These are phyloP conservation scores for Heterocephalus glaber DNA, from an alignment of 2,113 vertebrate species.

Conservation along the genomic window DNA sequence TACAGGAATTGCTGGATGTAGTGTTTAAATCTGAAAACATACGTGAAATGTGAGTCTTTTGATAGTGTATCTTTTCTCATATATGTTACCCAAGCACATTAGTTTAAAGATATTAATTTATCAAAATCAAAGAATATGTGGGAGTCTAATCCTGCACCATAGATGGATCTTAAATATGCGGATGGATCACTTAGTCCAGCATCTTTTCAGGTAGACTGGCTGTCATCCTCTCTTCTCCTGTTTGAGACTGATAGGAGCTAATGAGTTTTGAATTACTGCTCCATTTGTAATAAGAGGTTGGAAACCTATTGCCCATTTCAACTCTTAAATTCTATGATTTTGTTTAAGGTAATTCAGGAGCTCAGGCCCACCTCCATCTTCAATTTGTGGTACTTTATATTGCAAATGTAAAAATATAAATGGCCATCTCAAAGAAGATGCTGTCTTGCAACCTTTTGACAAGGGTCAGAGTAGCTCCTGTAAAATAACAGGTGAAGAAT, in stretches of 20 bases:
- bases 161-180: neutral
- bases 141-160: neutral
- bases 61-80: neutral
- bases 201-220: neutral
- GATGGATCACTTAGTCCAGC: neutral
- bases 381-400: neutral
- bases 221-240: neutral
- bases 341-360: neutral
- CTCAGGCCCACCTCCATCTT: fast-evolving
- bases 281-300: neutral
- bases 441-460: neutral
- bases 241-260: neutral
- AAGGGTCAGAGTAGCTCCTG: neutral
- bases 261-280: conserved; percentile 8
- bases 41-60: neutral
- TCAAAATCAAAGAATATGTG: neutral
- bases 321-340: neutral
- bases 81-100: neutral
- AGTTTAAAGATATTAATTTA: conserved; percentile 25
- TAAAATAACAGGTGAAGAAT: neutral
- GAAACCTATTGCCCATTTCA: neutral
- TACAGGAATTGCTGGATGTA: neutral
- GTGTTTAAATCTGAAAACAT: neutral
- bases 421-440: neutral
- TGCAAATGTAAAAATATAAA: neutral